Conservation (phyloP, 1,140 invertebrate genomes). For the Leptopilina clavipes region DNA sequence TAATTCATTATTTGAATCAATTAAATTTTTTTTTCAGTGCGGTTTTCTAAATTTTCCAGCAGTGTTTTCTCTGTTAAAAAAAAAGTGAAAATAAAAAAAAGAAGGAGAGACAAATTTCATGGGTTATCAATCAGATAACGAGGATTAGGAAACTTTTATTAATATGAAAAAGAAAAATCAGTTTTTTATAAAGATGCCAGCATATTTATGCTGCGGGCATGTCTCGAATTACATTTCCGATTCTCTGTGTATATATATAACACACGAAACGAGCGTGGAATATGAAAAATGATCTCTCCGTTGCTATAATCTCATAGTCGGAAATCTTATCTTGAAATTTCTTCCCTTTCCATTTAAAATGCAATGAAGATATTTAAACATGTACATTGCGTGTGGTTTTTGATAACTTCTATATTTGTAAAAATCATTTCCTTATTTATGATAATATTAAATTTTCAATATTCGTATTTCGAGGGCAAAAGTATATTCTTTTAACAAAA, state of each 20-base stretch:
- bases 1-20: too few species aligned
- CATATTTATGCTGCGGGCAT: not conserved
- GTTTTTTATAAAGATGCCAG: slow-evolving; percentile 2
- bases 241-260: not conserved
- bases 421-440: too few species aligned
- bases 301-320: not conserved
- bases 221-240: slow-evolving; percentile 3
- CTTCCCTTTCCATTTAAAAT: not conserved
- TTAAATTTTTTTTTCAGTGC: too few species aligned
- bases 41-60: too few species aligned
- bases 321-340: not conserved
- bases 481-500: too few species aligned
- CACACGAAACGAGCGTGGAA: not conserved
- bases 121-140: not conserved
- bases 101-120: too few species aligned
- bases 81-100: too few species aligned
- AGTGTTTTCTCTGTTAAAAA: too few species aligned
- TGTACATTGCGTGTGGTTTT: too few species aligned
- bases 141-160: not conserved
- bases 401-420: too few species aligned
- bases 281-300: slow-evolving; percentile 9
- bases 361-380: not conserved
- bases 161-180: not conserved
- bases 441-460: too few species aligned
- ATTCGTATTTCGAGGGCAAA: not conserved